Evolutionary conservation across 2,888 invertebrate genomes (phyloP).

Genomic region (Parascotia fuliginaria): DNA sequence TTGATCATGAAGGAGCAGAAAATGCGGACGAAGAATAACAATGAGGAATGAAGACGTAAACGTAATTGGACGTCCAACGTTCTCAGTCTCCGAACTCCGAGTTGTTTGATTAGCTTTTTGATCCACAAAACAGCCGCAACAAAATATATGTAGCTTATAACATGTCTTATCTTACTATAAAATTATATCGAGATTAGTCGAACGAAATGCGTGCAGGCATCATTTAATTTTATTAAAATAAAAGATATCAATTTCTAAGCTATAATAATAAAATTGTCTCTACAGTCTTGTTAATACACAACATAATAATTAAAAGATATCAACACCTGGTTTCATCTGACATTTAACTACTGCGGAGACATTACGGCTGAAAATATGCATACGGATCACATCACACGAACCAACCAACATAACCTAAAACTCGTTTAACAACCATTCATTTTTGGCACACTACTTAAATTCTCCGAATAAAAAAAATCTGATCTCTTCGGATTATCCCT

Average conservation of each 20-base stretch:
- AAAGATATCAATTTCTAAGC: neutral
- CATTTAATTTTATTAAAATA: neutral
- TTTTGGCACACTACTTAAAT: slow-evolving; percentile 33
- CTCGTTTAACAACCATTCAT: slow-evolving; percentile 25
- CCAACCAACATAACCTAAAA: slow-evolving; percentile 20
- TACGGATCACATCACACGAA: slow-evolving; percentile 16
- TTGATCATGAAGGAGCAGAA: too few species aligned
- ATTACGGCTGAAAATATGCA: slow-evolving; percentile 23
- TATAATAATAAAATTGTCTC: neutral
- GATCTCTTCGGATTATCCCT: slow-evolving; percentile 63
- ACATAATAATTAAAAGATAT: neutral
- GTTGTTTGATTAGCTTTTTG: too few species aligned
- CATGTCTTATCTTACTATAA: too few species aligned
- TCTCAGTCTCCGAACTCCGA: too few species aligned
- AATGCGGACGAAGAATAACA: too few species aligned
- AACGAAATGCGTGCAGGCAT: too few species aligned
- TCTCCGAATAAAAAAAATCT: slow-evolving; percentile 27
- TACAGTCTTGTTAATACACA: neutral
- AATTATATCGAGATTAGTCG: too few species aligned
- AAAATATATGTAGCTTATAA: too few species aligned
- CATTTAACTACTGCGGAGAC: slow-evolving; percentile 24
- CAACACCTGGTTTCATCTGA: slow-evolving; percentile 3
- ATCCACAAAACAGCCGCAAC: too few species aligned
- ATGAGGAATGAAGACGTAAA: too few species aligned
- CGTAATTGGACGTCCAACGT: too few species aligned